A percentile compares a stretch with the other conserved stretches of the same genome.
phyloP scores from a whole-genome alignment of 2,888 invertebrate species.

The Halocaridina rubra region DNA sequence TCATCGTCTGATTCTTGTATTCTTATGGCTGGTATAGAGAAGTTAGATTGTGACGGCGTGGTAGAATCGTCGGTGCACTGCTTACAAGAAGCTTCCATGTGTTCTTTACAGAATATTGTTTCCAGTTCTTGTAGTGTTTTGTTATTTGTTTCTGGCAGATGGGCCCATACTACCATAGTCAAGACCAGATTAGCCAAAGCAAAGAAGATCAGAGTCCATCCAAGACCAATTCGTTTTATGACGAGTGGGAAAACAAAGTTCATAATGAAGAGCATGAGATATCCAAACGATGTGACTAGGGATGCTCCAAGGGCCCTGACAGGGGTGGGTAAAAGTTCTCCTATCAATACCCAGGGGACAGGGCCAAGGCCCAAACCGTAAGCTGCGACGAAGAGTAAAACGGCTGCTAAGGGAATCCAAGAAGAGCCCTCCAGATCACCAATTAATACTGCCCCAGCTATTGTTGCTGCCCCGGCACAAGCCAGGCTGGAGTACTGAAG shows the following conservation, averaged over 20 bases:
- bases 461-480: constrained; percentile 17
- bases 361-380: constrained; percentile 57
- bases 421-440: constrained; percentile 63
- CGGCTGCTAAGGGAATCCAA: constrained; percentile 66
- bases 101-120: background rate
- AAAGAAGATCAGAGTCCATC: background rate
- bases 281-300: background rate
- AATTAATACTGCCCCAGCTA: constrained; percentile 5
- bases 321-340: constrained; percentile 52
- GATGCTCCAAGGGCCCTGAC: constrained; percentile 48
- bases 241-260: background rate
- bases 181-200: background rate
- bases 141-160: constrained; percentile 35
- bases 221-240: background rate
- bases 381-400: constrained; percentile 56
- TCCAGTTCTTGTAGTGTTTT: constrained; percentile 38
- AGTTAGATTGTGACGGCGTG: no score
- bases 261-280: background rate
- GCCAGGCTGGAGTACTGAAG: constrained; percentile 64
- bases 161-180: background rate
- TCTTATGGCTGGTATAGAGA: no score
- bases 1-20: no score
- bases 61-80: no score
- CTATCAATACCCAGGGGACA: constrained; percentile 51
- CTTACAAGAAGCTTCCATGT: background rate